Conservation (phyloP, 1,140 invertebrate species). For the Holcopasites calliopsidis region DNA sequence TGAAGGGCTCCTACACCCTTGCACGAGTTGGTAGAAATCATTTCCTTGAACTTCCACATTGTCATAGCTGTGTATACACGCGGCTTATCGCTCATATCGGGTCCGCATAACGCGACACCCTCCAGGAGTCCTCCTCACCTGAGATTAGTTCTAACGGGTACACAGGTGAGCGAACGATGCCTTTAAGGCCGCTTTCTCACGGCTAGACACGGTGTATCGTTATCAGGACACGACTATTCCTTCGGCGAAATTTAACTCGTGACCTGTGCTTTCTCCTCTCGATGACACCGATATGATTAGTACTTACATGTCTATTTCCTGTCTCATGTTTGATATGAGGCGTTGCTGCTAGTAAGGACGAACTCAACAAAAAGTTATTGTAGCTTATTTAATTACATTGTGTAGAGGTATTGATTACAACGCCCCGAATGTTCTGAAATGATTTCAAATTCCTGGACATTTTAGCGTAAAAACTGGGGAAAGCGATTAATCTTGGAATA, state of each 20-base stretch:
- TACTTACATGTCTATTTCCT: too few relatives aligned
- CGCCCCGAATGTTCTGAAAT: too few relatives aligned
- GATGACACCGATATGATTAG: too few relatives aligned
- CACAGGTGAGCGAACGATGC: background rate
- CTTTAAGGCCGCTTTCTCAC: conserved; percentile 33
- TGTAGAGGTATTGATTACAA: too few relatives aligned
- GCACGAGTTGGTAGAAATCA: background rate
- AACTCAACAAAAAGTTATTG: too few relatives aligned
- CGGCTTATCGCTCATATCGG: conserved; percentile 40
- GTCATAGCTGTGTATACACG: conserved; percentile 4
- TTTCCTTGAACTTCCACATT: conserved; percentile 14
- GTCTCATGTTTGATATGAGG: too few relatives aligned
- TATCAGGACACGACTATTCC: background rate
- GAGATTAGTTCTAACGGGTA: conserved; percentile 38
- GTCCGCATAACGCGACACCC: conserved; percentile 33
- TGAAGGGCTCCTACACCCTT: background rate
- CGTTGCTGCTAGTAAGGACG: too few relatives aligned
- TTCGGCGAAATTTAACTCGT: background rate
- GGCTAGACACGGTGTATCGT: background rate
- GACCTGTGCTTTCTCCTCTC: background rate
- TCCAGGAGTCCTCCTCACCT: conserved; percentile 34
- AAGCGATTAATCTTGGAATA: too few relatives aligned
- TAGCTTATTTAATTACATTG: too few relatives aligned
- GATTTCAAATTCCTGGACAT: too few relatives aligned
- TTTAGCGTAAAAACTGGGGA: too few relatives aligned